Percentiles rank a stretch among this genome's conserved stretches.
Conservation (phyloP, 2,797 vertebrate genomes). For the Poeciliopsis presidionis region DNA sequence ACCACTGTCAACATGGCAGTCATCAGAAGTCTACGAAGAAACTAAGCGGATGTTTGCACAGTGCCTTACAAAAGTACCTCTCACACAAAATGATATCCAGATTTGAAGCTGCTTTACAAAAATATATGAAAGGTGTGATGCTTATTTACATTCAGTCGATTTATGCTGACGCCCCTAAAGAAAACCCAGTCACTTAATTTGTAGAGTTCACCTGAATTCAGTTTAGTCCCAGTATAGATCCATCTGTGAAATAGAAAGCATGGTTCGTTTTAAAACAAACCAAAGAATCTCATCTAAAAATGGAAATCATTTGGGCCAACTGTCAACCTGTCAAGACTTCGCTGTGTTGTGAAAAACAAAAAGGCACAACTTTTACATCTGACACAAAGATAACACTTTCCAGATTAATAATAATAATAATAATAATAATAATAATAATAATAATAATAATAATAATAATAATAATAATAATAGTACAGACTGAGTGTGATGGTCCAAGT, state of each 20-base stretch:
- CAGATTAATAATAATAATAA: background rate
- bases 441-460: too few relatives aligned
- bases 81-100: background rate
- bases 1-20: constrained; percentile 35
- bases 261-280: background rate
- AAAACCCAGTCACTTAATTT: background rate
- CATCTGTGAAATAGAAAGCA: background rate
- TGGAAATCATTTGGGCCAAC: background rate
- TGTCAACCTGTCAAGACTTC: background rate
- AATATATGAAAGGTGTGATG: background rate
- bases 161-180: background rate
- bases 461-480: background rate
- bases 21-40: constrained; percentile 43
- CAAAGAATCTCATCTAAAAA: background rate
- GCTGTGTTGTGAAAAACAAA: background rate
- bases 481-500: background rate
- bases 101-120: background rate
- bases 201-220: background rate
- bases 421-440: background rate
- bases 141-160: background rate
- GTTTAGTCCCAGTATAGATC: background rate
- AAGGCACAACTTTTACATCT: background rate
- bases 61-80: background rate
- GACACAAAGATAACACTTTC: background rate
- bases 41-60: constrained; percentile 41